Evolutionary conservation across 2,888 invertebrate genomes (phyloP), one percentile per base, ranked within the genome.

Genomic region (Athalia rosae): DNA sequence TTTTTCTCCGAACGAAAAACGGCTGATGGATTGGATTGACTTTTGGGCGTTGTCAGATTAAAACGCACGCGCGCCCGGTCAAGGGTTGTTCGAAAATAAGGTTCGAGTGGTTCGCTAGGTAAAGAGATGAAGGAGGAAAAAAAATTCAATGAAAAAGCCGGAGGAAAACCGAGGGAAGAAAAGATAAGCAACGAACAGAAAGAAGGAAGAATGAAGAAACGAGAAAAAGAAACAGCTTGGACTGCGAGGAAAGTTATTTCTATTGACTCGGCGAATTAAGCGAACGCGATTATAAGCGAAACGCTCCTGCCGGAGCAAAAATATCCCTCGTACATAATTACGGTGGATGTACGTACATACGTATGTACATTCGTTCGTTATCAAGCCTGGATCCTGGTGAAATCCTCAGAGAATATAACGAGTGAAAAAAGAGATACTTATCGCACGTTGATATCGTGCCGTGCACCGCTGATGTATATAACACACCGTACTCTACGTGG

Each of bases 1-100:
- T 69, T 56, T 69, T 53, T 43, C 11, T 9, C 15, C 5, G 41
- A 45, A 6, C 11, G 45, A 63, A 63, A 11, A 7, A 7, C 43
- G n/a, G 13, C 58, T 71, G 58, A 71, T 71, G 58, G 71, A 71
- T 71, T 56, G 71, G 71, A 71, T 71, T 45, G 71, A 56, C 71
- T 71, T 58, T 28, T 61, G 8, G 9, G 53, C n/a, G 53, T 53
- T 53, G 9, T 11, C 8, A 53, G 53, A 53, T 53, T 8, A 53
- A 53, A 53, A n/a, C 9, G 8, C 53, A 53, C 53, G 28, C 28
- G 28, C n/a, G 53, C 53, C 4, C 9, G 53, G 53, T 53, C 53
- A 53, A 53, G 53, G 53, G 53, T 53, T n/a, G 53, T 11, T 11
- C 53, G 8, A 8, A 53, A 53, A 8, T n/a, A 53, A 53, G 8